Conservation (phyloP, 2,797 vertebrate genomes). For the Novumbra hubbsi region DNA sequence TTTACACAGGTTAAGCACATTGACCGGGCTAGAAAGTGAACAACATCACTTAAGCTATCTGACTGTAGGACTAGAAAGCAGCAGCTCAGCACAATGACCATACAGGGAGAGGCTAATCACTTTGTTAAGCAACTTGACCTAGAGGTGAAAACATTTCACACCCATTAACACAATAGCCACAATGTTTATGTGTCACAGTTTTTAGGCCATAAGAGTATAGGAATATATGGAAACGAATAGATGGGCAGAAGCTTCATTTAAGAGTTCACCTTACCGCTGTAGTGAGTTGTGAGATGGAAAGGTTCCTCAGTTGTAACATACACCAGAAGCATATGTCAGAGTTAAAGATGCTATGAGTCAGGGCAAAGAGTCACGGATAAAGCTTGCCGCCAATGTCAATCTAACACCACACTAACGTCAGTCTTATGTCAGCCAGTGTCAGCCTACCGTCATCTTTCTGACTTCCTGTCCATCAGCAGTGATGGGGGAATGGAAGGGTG, state of each 20-base stretch:
- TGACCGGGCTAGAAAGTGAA: not conserved
- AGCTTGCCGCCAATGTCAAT: not conserved
- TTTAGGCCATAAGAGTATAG: not conserved
- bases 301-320: not conserved
- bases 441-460: constrained; percentile 4
- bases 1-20: constrained; percentile 14
- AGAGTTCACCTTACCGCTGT: not conserved
- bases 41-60: constrained; percentile 8
- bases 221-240: not conserved
- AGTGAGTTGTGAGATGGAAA: not conserved
- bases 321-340: not conserved
- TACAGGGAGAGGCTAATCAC: not conserved
- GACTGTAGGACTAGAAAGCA: constrained; percentile 4
- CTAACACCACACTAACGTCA: not conserved
- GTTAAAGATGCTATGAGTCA: not conserved
- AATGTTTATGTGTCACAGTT: not conserved
- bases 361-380: not conserved
- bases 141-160: too few species aligned
- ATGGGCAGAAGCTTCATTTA: constrained; percentile 3
- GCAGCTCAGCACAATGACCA: not conserved
- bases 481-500: not conserved
- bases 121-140: not conserved
- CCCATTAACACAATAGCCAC: not conserved
- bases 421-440: constrained; percentile 6
- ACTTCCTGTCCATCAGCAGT: constrained; percentile 4